phyloP scores from a whole-genome alignment of 2,797 vertebrate species.

The Siniperca obscura region DNA sequence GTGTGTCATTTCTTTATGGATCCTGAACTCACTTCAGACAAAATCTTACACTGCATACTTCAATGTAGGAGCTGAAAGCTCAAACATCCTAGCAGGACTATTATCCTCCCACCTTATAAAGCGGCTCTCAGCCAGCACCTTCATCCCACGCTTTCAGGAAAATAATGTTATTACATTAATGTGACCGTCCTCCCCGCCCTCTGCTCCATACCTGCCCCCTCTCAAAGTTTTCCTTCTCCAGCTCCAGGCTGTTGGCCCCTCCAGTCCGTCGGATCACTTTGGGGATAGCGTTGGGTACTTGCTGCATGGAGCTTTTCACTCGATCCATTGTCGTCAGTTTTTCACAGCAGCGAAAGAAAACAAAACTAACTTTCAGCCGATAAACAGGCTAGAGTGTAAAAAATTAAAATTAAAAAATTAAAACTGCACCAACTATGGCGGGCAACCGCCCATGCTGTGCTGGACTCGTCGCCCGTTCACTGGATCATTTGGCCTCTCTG shows the following conservation, averaged over 20 bases:
- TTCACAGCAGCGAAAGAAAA: background rate
- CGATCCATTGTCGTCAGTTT: constrained; percentile 87
- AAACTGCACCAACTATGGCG: constrained; percentile 65
- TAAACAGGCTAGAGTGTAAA: background rate
- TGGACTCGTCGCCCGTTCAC: constrained; percentile 59
- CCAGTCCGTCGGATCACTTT: constrained; percentile 91
- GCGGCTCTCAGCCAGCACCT: constrained; percentile 10
- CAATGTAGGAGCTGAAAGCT: constrained; percentile 29
- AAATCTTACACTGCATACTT: constrained; percentile 9
- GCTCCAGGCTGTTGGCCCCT: constrained; percentile 88
- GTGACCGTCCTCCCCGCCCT: too few relatives aligned
- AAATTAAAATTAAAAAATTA: background rate
- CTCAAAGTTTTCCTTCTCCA: constrained; percentile 93
- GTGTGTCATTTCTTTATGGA: too few relatives aligned
- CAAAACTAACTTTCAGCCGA: background rate
- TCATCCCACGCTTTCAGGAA: constrained; percentile 17
- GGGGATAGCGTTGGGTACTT: constrained; percentile 91
- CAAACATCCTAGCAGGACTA: constrained; percentile 45
- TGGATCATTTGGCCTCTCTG: constrained; percentile 58
- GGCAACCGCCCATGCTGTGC: constrained; percentile 70
- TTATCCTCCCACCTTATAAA: constrained; percentile 41
- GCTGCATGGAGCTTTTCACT: constrained; percentile 93
- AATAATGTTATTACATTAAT: background rate
- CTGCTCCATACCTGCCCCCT: constrained; percentile 87
- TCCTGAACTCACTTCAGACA: background rate